Conservation (phyloP, 2,113 vertebrate species). For the Gymnobelideus leadbeateri region DNA sequence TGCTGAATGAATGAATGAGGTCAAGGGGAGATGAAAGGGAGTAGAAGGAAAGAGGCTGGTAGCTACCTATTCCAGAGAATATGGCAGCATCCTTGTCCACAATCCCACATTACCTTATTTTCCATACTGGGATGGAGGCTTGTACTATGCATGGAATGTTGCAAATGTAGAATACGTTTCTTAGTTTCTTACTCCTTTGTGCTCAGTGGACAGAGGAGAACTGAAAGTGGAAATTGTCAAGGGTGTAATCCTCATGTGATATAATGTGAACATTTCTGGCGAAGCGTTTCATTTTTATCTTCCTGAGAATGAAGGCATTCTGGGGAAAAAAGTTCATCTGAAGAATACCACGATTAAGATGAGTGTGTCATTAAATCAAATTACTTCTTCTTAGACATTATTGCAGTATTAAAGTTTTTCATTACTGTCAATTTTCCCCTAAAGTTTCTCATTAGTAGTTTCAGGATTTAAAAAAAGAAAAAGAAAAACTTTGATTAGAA, state of each 20-base stretch:
- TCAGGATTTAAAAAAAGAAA: constrained; percentile 51
- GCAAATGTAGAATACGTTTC: background rate
- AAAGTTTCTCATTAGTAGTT: constrained; percentile 57
- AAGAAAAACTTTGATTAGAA: constrained; percentile 28
- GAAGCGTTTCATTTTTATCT: constrained; percentile 60
- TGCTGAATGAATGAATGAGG: background rate
- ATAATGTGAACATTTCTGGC: constrained; percentile 38
- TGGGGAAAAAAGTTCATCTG: constrained; percentile 75
- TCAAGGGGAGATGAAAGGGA: background rate
- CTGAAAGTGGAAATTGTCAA: constrained; percentile 28
- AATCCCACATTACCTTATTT: background rate
- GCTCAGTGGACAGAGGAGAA: background rate
- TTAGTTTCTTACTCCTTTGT: background rate
- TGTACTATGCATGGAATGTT: background rate
- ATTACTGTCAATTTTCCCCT: constrained; percentile 74
- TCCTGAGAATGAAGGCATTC: constrained; percentile 63
- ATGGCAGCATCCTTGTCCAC: background rate
- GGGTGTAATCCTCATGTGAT: constrained; percentile 25
- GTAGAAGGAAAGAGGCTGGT: background rate
- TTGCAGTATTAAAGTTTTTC: constrained; percentile 74
- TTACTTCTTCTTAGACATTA: constrained; percentile 68
- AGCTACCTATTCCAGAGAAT: background rate
- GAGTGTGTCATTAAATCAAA: constrained; percentile 69
- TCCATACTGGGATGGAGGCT: background rate
- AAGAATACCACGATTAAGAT: constrained; percentile 71